phyloP scores from a whole-genome alignment of 2,888 invertebrate genomes.

The Cephus spinipes region DNA sequence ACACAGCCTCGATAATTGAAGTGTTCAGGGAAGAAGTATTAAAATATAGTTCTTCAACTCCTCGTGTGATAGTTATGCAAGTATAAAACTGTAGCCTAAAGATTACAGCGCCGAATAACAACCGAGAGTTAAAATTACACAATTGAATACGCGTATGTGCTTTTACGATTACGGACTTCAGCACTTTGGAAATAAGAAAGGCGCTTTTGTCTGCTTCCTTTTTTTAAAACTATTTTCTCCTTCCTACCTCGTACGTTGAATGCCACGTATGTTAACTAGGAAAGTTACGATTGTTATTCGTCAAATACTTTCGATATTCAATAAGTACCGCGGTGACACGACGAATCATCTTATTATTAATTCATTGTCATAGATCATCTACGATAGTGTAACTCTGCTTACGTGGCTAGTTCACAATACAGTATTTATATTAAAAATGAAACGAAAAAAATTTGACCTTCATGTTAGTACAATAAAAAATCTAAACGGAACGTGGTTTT shows the following conservation, averaged over 20 bases:
- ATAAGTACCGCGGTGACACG: conserved; percentile 10
- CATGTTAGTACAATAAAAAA: not conserved
- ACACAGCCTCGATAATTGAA: conserved; percentile 53
- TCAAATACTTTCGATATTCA: conserved; percentile 46
- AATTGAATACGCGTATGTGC: not conserved
- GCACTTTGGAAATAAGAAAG: not conserved
- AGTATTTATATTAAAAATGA: not conserved
- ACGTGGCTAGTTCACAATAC: not conserved
- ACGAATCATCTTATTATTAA: not conserved
- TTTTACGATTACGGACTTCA: not conserved
- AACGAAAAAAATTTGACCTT: not conserved
- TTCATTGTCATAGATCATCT: conserved; percentile 23
- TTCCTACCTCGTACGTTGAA: not conserved
- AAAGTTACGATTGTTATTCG: conserved; percentile 34
- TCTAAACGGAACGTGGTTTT: not conserved
- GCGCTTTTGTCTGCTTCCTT: not conserved
- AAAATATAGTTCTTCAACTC: conserved; percentile 39
- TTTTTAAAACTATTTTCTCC: conserved; percentile 1
- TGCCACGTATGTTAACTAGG: conserved; percentile 19
- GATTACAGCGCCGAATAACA: conserved; percentile 29
- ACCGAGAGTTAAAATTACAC: not conserved
- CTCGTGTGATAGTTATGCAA: conserved; percentile 28
- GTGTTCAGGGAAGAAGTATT: conserved; percentile 48
- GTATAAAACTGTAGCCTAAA: conserved; percentile 49
- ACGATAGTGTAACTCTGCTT: not conserved